Evolutionary conservation across 2,888 invertebrate genomes (phyloP), one percentile per base, ranked within the genome.

Genomic region (Synergus gifuensis): DNA sequence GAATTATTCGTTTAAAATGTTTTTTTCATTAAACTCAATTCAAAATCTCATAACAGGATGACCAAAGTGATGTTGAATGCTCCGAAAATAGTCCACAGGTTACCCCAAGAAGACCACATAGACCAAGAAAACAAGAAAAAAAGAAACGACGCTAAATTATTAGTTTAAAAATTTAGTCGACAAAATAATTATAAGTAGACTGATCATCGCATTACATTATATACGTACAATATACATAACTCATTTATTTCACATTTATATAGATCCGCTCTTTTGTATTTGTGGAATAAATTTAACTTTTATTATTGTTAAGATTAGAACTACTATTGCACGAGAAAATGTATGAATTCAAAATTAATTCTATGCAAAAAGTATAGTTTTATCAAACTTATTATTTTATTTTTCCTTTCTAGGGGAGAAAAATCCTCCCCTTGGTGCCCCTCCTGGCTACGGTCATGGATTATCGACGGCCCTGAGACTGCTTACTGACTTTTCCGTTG

Each of bases 71-170:
- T 89, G 95, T 96, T 83, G 96, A 95, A 88, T 96, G 95, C 86
- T 96, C 96, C 0, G 95, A 95, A 87, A 96, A 95, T 84, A 95
- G 95, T 78, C 96, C 96, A 0, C 95, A 96, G 54, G 95, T 95
- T 84, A 93, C 95, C 44, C 95, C 95, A 0, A 92, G 95, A 73
- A 93, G 94, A 88, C 95, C 95, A 0, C 94, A 96, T 83, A 89
- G 94, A 76, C 93, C 94, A 0, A 92, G 96, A 49, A 94, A 95
- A 80, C 95, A 95, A 90, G 96, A 96, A 83, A 96, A 96, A 89
- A 96, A 96, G 91, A 96, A 96, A 87, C 92, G 96, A 44, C 95
- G 95, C 87, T 95, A 93, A 88, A 87, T 86, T 86, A 87, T 86
- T 86, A 64, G 44, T 12, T 63, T 44, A n/a, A n/a, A 62, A 22